These are phyloP conservation scores for Bergia puertoricense DNA, from an alignment of 92 coral and sea anemone species.

Conservation along the genomic window DNA sequence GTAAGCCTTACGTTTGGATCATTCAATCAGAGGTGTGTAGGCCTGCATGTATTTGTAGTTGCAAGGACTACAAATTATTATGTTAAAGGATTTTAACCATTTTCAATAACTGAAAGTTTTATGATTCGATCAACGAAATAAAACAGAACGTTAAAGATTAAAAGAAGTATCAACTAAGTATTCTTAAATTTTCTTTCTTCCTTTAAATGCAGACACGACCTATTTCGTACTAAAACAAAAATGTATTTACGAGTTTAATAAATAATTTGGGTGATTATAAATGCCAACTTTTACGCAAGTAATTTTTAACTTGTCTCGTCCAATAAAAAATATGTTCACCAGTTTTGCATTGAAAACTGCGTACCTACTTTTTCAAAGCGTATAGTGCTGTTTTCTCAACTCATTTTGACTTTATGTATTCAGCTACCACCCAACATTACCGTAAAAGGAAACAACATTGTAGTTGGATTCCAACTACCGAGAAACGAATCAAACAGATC, in stretches of 20 bases:
- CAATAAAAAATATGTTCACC: not conserved
- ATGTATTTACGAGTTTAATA: too few species aligned
- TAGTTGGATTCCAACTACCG: conserved; percentile 49
- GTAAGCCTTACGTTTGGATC: conserved; percentile 50
- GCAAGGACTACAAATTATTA: not conserved
- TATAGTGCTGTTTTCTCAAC: not conserved
- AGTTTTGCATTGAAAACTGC: too few species aligned
- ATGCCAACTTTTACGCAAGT: too few species aligned
- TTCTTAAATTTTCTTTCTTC: too few species aligned
- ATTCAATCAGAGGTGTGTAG: conserved; percentile 45
- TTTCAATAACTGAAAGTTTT: too few species aligned
- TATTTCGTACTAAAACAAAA: too few species aligned
- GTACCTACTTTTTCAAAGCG: not conserved
- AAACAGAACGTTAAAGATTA: too few species aligned
- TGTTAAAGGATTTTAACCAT: not conserved
- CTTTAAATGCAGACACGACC: too few species aligned
- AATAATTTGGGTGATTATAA: too few species aligned
- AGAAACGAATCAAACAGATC: not conserved
- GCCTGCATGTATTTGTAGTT: not conserved
- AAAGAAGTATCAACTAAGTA: too few species aligned
- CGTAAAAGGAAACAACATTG: conserved; percentile 26
- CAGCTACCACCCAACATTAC: conserved; percentile 34
- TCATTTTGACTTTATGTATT: not conserved
- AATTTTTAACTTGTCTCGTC: not conserved
- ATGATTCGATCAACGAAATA: too few species aligned